Evolutionary conservation across 2,888 invertebrate genomes (phyloP).

Genomic region (Halictus quadricinctus): DNA sequence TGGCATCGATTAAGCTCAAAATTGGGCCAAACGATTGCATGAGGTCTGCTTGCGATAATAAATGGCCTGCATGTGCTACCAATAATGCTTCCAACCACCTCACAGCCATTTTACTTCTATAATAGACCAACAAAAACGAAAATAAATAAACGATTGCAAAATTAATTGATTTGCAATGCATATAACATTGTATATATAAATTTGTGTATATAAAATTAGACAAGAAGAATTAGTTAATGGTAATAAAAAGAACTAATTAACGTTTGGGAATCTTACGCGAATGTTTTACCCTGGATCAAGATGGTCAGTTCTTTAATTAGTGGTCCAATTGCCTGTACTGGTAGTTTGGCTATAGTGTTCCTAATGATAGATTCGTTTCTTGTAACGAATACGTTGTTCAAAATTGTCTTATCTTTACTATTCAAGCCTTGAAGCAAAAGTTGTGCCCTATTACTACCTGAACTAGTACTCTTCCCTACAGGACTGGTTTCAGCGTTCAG

Average conservation of each 20-base stretch:
- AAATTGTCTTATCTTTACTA: slow-evolving; percentile 90
- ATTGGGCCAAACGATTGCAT: slow-evolving; percentile 84
- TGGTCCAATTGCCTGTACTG: slow-evolving; percentile 89
- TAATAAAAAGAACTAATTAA: slow-evolving; percentile 18
- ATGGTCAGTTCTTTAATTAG: slow-evolving; percentile 89
- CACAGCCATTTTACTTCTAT: slow-evolving; percentile 84
- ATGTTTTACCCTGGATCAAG: slow-evolving; percentile 87
- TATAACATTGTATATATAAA: background rate
- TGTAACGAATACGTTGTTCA: slow-evolving; percentile 88
- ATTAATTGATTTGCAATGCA: background rate
- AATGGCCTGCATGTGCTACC: slow-evolving; percentile 85
- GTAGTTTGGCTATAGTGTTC: slow-evolving; percentile 90
- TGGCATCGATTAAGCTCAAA: slow-evolving; percentile 84
- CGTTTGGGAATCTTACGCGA: slow-evolving; percentile 84
- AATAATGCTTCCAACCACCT: slow-evolving; percentile 86
- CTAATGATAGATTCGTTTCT: slow-evolving; percentile 87
- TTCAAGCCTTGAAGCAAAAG: slow-evolving; percentile 93
- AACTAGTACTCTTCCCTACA: slow-evolving; percentile 83
- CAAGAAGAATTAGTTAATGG: background rate
- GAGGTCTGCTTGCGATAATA: slow-evolving; percentile 86
- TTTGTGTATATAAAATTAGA: background rate
- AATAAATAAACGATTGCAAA: background rate
- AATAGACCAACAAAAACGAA: slow-evolving; percentile 53
- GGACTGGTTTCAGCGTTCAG: slow-evolving; percentile 84
- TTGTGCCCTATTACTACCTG: slow-evolving; percentile 88